Base-by-base conservation (phyloP, 35 echinoderm and acorn worm species). In the Apostichopus japonicus region DNA sequence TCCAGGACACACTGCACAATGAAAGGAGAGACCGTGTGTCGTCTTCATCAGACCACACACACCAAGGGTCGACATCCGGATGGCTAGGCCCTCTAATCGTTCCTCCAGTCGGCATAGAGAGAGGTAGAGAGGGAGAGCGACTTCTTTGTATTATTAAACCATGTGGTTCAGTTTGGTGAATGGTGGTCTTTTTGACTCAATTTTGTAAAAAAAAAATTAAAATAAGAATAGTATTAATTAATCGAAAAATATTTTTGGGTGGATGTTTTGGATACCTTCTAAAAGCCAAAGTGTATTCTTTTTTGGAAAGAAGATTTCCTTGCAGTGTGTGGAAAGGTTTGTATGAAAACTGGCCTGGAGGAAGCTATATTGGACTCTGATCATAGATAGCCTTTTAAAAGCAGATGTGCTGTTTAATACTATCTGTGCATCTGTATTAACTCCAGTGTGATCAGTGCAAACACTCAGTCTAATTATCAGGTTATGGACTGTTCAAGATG, bases 201-300 rank as follows among this genome's bases (percentile, higher is more conserved):
- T 89, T 89, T 89, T 33, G 62, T 72, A 65, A 24, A 65, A 23
- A 89, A 72, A 89, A 65, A 19, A 53, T 52, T 8, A 24, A 65
- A 87, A 58, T 24, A 65, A 87, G 8, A 71, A 87, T 53, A 53
- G 19, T 44, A 44, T 44, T 44, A 44, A 44, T 44, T 44, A 44
- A 44, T 52, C 54, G 54, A 84, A 58, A 8, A 25, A 24, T 23
- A 52, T 89, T 33, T 89, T 52, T 65, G 56, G 22, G 57, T 33
- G 22, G 27, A 89, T 33, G 24, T 44, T 72, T 33, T 72, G 56
- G 56, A 65, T 72, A 65, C 13, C 86, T 21, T 71, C 16, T 89
- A 13, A 72, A 88, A 72, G 61, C 86, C 59, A 72, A 89, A 89
- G 21, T 89, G 86, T 89, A 89, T 89, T 89, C 86, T 65, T 17